phyloP scores from a whole-genome alignment of 1,140 invertebrate species.

The Meteorus sp. region DNA sequence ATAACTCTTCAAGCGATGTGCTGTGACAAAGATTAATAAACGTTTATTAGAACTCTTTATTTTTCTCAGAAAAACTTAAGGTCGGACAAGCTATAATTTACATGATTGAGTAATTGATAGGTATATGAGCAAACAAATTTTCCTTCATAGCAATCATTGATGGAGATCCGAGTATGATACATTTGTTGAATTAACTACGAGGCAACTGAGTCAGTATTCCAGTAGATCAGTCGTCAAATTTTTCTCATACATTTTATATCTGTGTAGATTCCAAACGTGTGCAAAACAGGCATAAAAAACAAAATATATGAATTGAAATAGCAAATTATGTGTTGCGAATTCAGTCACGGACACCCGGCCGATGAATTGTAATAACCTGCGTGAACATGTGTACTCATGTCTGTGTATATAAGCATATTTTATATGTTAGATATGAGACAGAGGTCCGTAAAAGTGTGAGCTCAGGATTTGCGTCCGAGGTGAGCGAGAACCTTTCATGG shows the following conservation, averaged over 20 bases:
- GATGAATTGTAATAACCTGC: constrained; percentile 28
- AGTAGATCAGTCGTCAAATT: background rate
- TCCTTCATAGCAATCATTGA: constrained; percentile 7
- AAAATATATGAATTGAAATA: constrained; percentile 9
- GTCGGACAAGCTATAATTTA: too few species aligned
- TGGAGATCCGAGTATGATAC: background rate
- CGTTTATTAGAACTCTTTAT: too few species aligned
- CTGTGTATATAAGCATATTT: background rate
- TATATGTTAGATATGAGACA: background rate
- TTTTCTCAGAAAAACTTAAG: too few species aligned
- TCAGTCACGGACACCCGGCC: constrained; percentile 29
- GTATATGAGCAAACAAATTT: constrained; percentile 15
- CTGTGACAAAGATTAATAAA: constrained; percentile 34
- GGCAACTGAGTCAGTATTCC: background rate
- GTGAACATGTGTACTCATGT: too few species aligned
- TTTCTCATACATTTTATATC: background rate
- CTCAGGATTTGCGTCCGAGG: constrained; percentile 33
- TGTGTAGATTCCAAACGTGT: background rate
- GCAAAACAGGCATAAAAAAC: constrained; percentile 9
- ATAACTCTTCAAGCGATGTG: constrained; percentile 35
- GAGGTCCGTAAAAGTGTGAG: constrained; percentile 26
- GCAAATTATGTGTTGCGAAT: constrained; percentile 13
- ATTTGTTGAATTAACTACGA: background rate
- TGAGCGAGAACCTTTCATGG: constrained; percentile 33
- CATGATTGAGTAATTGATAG: constrained; percentile 6